Evolutionary conservation across 2,113 vertebrate species (phyloP), one percentile per base, ranked within the genome.

Genomic region (Corvus moneduloides): DNA sequence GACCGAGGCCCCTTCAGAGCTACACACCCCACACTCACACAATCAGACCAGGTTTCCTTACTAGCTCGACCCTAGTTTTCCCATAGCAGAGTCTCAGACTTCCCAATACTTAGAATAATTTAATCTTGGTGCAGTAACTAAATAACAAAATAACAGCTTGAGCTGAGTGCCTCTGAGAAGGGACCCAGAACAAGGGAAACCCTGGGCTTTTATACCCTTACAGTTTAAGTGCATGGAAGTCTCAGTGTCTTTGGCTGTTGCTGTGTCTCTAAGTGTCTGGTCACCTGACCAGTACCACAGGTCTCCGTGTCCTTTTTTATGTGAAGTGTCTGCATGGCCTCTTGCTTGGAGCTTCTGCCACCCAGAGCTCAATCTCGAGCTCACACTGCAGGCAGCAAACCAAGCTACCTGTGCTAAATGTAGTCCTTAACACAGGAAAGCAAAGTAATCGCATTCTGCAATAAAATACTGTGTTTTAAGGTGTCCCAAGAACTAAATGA

Each of bases 221-320:
- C 9, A 19, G 14, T 73, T 51, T 23, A 24, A 20, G 18, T 1
- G 0, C 13, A 5, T 41, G 6, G 9, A 67, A 28, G 11, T 61
- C 23, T 68, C 33, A 30, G 28, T 19, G 16, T 39, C 10, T 37
- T 39, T 23, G 33, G 28, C 12, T 26, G 4, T 46, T 68, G n/a
- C 62, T 55, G 21, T 61, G 23, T 68, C 27, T 58, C 33, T 32
- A 13, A 4, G 0, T 61, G 39, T n/a, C 14, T 2, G 1, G n/a
- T 54, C 46, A 54, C 7, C 39, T 41, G 28, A 16, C n/a, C 13
- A 4, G 9, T 59, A 30, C 24, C 30, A 39, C 20, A 44, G 32
- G 22, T 66, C 35, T 6, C 6, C 0, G 0, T 22, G 39, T 26
- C 2, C 1, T 27, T 59, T 62, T 24, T 55, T 48, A 22, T 61